Evolutionary conservation across 2,888 invertebrate genomes (phyloP).

Genomic region (Tetramorium bicarinatum): DNA sequence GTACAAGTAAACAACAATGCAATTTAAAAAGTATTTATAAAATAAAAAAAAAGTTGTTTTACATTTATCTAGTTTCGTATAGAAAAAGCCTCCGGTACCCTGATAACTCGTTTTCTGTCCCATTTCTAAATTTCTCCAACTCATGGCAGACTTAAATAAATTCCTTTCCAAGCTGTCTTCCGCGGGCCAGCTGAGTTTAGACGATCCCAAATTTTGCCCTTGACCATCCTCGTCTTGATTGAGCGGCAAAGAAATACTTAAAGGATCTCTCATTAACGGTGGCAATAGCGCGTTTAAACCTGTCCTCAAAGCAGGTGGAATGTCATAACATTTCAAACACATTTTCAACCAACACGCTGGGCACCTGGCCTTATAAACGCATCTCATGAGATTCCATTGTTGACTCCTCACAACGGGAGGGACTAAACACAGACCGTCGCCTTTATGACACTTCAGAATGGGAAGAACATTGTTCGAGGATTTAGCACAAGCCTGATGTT

Average conservation of each 20-base stretch:
- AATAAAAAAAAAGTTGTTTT: constrained; percentile 53
- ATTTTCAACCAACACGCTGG: constrained; percentile 95
- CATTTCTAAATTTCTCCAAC: constrained; percentile 81
- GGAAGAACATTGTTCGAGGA: constrained; percentile 87
- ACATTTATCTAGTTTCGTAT: constrained; percentile 83
- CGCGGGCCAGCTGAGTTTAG: constrained; percentile 82
- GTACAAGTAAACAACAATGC: neutral
- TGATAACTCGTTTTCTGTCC: constrained; percentile 80
- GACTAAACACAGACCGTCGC: constrained; percentile 91
- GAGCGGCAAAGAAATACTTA: constrained; percentile 77
- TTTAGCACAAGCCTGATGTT: constrained; percentile 89
- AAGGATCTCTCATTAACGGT: constrained; percentile 88
- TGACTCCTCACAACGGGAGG: constrained; percentile 91
- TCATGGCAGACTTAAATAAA: constrained; percentile 84
- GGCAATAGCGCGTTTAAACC: constrained; percentile 91
- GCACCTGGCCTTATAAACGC: constrained; percentile 92
- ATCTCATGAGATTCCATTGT: constrained; percentile 90
- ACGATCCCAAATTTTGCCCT: constrained; percentile 79
- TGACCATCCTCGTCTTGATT: constrained; percentile 78
- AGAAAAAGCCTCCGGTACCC: constrained; percentile 76
- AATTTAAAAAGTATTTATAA: neutral
- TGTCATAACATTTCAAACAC: constrained; percentile 93
- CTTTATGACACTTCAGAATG: constrained; percentile 90
- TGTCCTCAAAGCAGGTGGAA: constrained; percentile 90
- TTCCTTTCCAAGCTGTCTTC: constrained; percentile 83